Base-by-base conservation (phyloP, 53 echinoderm and acorn worm species). In the Antedon mediterranea region DNA sequence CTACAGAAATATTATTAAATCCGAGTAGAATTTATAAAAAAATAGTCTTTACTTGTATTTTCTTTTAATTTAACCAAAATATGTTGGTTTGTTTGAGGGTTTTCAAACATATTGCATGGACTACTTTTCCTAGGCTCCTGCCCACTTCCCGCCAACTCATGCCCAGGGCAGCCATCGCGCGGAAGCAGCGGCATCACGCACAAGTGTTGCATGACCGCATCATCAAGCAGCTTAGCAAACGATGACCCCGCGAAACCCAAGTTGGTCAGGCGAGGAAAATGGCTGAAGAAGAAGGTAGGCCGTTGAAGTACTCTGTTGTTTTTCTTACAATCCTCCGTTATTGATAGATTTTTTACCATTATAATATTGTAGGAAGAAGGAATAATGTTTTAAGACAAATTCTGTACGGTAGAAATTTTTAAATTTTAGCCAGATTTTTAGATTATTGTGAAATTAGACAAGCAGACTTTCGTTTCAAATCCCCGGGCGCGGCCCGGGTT, bases 61-160 rank as follows among this genome's bases (percentile, higher is more conserved):
- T 57, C 57, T 26, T 57, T 57, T 57, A 57, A 18, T 57, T 18
- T 57, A 57, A 23, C 57, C 11, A 26, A 57, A 18, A 57, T 3
- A 57, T 57, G 9, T 18, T 57, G 57, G 57, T 57, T 18, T 18
- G 57, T 57, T 57, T 57, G 9, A 57, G 57, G 20, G 7, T 57
- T 11, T 57, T 57, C 14, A 57, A 57, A 57, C 57, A 57, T 57
- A 57, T 57, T 57, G 57, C 23, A 57, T 57, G 57, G 57, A 57
- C 57, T 57, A 57, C 57, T 57, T 57, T 57, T 57, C 57, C 57
- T 57, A 57, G 57, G 57, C 57, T 57, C 57, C 57, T 11, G 57
- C 57, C 57, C 57, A 57, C 57, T 57, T 57, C 57, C 57, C 57
- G 57, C 57, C 57, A 57, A 57, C 57, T 57, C 57, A 57, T 57